Conservation (phyloP, 2,113 vertebrate species). For the Benitochromis conjunctus region DNA sequence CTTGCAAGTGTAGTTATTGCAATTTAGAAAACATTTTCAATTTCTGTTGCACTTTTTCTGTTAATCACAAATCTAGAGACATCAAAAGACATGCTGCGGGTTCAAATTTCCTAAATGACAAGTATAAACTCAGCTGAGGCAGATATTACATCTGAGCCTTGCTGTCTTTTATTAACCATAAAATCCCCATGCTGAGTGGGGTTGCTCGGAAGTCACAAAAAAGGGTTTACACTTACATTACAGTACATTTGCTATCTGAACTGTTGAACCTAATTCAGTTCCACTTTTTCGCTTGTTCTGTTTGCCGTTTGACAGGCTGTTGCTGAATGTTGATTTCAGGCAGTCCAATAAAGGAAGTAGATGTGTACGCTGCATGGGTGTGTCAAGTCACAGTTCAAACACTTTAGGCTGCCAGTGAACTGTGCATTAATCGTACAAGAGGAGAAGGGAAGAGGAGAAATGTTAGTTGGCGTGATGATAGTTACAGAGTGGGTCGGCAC, state of each 20-base stretch:
- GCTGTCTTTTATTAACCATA: not conserved
- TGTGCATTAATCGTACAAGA: not conserved
- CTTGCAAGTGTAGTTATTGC: not conserved
- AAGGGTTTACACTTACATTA: not conserved
- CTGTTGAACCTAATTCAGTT: not conserved
- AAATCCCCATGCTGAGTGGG: not conserved
- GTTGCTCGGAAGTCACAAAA: not conserved
- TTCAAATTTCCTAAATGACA: not conserved
- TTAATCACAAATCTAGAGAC: not conserved
- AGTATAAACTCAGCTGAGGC: not conserved
- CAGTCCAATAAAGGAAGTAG: conserved; percentile 63
- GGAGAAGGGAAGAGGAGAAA: not conserved
- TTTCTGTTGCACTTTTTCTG: not conserved
- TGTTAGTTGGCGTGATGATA: not conserved
- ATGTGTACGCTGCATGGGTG: conserved; percentile 65
- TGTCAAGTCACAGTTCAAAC: conserved; percentile 58
- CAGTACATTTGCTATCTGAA: not conserved
- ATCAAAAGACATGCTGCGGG: not conserved
- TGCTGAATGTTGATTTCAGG: conserved; percentile 23
- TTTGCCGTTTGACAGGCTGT: not conserved
- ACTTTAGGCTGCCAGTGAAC: conserved; percentile 19
- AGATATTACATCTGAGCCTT: not conserved
- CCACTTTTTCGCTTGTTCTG: not conserved
- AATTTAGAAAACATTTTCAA: not conserved
- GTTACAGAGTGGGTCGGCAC: not conserved